These are phyloP conservation scores for Drosophila borborema DNA, from an alignment of 2,888 invertebrate species.

Conservation along the genomic window DNA sequence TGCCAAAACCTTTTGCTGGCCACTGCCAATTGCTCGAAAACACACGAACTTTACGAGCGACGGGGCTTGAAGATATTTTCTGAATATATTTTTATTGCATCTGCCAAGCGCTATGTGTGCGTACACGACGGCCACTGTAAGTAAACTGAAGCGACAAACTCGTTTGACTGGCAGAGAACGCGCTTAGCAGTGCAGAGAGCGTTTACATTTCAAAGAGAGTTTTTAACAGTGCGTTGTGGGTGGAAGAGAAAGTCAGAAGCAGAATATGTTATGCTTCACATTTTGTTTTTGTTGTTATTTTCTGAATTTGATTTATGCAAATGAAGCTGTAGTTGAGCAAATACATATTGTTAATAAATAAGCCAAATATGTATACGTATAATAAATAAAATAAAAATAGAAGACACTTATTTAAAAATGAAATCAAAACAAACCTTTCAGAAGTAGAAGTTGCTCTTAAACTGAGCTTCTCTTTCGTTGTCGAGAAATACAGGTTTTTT, in stretches of 20 bases:
- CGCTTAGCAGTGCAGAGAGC: slow-evolving; percentile 12
- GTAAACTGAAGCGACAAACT: slow-evolving; percentile 38
- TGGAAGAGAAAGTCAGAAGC: slow-evolving; percentile 16
- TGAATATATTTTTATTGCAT: neutral
- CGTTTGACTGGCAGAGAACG: slow-evolving; percentile 21
- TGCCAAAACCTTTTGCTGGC: slow-evolving; percentile 60
- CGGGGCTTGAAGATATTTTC: slow-evolving; percentile 17
- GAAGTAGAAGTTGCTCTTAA: slow-evolving; percentile 25
- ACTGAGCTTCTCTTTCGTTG: slow-evolving; percentile 20
- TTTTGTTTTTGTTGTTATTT: slow-evolving; percentile 2
- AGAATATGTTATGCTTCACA: neutral
- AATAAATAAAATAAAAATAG: neutral
- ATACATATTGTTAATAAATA: neutral
- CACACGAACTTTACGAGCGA: slow-evolving; percentile 33
- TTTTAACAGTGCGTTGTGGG: slow-evolving; percentile 5
- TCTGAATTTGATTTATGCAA: neutral
- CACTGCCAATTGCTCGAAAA: slow-evolving; percentile 42
- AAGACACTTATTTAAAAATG: neutral
- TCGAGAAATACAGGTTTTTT: slow-evolving; percentile 52
- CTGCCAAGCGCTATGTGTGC: slow-evolving; percentile 40
- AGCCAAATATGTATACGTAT: too few relatives aligned
- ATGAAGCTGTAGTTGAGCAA: neutral
- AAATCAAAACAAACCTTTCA: slow-evolving; percentile 5
- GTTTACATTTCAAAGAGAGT: slow-evolving; percentile 19
- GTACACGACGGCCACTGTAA: slow-evolving; percentile 45